Evolutionary conservation across 2,113 vertebrate genomes (phyloP).

Genomic region (Prochilodus magdalenae): DNA sequence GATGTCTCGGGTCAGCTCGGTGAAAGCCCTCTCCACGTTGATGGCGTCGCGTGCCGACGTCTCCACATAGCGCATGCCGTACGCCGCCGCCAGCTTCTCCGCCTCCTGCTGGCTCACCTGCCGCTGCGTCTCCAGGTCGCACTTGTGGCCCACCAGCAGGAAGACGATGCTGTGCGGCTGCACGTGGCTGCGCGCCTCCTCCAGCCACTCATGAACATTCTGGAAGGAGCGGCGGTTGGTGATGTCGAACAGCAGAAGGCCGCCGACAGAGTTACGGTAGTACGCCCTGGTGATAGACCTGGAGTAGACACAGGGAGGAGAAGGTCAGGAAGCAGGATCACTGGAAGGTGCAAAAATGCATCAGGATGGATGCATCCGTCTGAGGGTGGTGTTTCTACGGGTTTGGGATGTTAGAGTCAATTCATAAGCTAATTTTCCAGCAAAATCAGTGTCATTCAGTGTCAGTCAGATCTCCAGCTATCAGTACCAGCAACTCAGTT

Average conservation of each 20-base stretch:
- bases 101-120: constrained; percentile 95
- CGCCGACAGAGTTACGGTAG: constrained; percentile 96
- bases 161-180: constrained; percentile 97
- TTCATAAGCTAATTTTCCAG: no score
- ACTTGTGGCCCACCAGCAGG: constrained; percentile 96
- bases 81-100: constrained; percentile 91
- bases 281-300: constrained; percentile 92
- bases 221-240: constrained; percentile 97
- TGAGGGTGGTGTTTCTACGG: neutral
- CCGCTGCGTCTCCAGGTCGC: constrained; percentile 93
- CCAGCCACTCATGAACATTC: constrained; percentile 93
- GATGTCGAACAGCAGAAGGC: constrained; percentile 96
- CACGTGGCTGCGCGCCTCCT: constrained; percentile 90
- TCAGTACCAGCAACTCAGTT: no score
- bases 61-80: constrained; percentile 95
- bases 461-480: no score
- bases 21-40: constrained; percentile 97
- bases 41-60: constrained; percentile 95
- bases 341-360: neutral
- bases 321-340: constrained; percentile 23
- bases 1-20: constrained; percentile 94
- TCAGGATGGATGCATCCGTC: neutral
- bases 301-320: constrained; percentile 31
- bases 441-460: no score
- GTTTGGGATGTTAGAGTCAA: neutral